Evolutionary conservation across 1,140 invertebrate species (phyloP).

Genomic region (Brachionus rubens): DNA sequence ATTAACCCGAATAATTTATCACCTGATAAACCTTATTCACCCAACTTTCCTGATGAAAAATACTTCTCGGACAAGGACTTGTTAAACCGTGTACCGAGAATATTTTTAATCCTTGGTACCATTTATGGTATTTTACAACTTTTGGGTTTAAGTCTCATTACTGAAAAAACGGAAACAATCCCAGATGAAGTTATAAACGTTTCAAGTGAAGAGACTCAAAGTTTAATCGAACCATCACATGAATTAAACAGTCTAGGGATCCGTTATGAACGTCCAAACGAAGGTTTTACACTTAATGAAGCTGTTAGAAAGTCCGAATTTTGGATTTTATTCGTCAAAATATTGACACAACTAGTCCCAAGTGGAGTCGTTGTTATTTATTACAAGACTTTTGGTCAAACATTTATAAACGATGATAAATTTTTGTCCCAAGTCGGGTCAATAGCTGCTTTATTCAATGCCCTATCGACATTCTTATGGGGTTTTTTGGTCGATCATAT

Average conservation of each 20-base stretch:
- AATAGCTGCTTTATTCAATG: constrained; percentile 49
- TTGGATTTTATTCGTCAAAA: not conserved
- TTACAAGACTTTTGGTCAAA: constrained; percentile 51
- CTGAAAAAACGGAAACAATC: not conserved
- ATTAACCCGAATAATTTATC: constrained; percentile 60
- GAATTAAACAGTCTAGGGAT: not conserved
- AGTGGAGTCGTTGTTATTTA: not conserved
- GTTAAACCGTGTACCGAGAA: constrained; percentile 55
- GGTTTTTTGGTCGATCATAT: constrained; percentile 49
- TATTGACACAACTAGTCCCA: not conserved
- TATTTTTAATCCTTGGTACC: constrained; percentile 57
- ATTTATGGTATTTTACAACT: constrained; percentile 58
- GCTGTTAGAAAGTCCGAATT: not conserved
- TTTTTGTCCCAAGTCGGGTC: constrained; percentile 51
- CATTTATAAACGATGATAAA: constrained; percentile 50
- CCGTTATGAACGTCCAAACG: not conserved
- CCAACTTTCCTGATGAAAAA: constrained; percentile 48
- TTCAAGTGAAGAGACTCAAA: not conserved
- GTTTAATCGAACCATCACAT: too few species aligned
- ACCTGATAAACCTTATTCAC: constrained; percentile 48
- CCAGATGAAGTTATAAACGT: not conserved
- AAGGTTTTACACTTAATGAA: constrained; percentile 12
- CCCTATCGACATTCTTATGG: constrained; percentile 49
- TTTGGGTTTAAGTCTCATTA: constrained; percentile 48
- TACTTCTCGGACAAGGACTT: constrained; percentile 57